Evolutionary conservation across 2,888 invertebrate genomes (phyloP).

Genomic region (Euspilapteryx auroguttella): DNA sequence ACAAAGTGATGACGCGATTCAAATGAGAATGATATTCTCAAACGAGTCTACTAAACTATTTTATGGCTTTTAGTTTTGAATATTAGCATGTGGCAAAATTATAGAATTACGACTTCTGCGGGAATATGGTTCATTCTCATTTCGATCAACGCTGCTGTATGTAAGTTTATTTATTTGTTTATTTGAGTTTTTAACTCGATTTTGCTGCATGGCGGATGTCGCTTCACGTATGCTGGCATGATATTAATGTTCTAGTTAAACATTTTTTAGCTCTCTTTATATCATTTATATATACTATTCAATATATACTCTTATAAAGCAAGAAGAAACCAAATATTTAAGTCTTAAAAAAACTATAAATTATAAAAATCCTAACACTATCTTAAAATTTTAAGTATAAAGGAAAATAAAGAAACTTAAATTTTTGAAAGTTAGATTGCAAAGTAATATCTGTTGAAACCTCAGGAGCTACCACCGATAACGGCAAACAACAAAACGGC

Average conservation of each 20-base stretch:
- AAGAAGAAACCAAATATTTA: no score
- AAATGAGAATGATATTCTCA: conserved; percentile 42
- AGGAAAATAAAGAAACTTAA: no score
- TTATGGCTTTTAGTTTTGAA: background rate
- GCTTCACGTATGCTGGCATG: conserved; percentile 34
- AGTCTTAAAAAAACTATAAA: no score
- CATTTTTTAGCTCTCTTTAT: conserved; percentile 12
- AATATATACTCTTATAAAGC: no score
- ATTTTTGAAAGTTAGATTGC: no score
- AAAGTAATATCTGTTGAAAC: no score
- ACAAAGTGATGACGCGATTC: conserved; percentile 34
- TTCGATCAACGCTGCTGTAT: conserved; percentile 25
- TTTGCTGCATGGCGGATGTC: conserved; percentile 48
- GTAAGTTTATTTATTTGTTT: conserved; percentile 14
- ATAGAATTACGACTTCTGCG: no score
- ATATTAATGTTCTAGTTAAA: conserved; percentile 32
- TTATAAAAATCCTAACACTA: no score
- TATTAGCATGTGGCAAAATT: no score
- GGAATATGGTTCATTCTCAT: conserved; percentile 48
- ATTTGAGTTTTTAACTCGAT: conserved; percentile 21
- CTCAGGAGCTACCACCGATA: conserved; percentile 52
- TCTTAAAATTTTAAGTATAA: no score
- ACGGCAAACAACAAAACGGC: conserved; percentile 33
- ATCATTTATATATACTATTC: conserved; percentile 11
- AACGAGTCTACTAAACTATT: background rate